Evolutionary conservation across 2,113 vertebrate genomes (phyloP).

Genomic region (Nanger granti): DNA sequence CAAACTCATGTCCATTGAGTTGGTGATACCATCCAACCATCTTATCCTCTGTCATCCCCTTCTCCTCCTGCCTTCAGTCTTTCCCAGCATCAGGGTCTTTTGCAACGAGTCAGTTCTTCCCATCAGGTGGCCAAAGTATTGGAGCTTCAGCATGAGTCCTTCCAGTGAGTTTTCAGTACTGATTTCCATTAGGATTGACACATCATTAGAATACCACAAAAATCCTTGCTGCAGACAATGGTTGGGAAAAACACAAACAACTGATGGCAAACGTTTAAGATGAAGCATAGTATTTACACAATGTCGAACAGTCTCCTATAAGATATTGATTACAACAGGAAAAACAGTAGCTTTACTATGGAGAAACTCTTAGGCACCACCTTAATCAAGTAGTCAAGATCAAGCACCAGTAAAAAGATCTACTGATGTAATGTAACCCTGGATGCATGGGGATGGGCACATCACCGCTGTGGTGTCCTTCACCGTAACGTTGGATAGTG

Average conservation of each 20-base stretch:
- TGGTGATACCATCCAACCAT: not conserved
- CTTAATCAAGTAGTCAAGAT: not conserved
- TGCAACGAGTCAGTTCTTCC: not conserved
- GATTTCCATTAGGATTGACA: not conserved
- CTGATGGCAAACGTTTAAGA: not conserved
- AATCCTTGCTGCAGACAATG: not conserved
- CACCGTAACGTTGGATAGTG: fast-evolving
- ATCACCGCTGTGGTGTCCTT: not conserved
- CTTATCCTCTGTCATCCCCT: not conserved
- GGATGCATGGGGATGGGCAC: too few species aligned
- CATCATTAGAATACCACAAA: not conserved
- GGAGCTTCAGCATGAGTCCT: not conserved
- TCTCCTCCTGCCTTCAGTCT: not conserved
- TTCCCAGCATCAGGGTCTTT: not conserved
- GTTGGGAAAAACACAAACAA: not conserved
- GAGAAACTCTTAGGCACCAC: not conserved
- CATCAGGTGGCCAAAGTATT: not conserved
- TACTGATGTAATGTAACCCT: not conserved
- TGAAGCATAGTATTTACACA: not conserved
- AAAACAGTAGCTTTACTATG: not conserved
- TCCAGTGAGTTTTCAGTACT: not conserved
- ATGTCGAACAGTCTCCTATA: not conserved
- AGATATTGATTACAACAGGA: not conserved
- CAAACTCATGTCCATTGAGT: not conserved
- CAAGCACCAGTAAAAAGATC: not conserved